Evolutionary conservation across 53 echinoderm and acorn worm genomes (phyloP), one percentile per base, ranked within the genome.

Genomic region (Mesocentrotus franciscanus): DNA sequence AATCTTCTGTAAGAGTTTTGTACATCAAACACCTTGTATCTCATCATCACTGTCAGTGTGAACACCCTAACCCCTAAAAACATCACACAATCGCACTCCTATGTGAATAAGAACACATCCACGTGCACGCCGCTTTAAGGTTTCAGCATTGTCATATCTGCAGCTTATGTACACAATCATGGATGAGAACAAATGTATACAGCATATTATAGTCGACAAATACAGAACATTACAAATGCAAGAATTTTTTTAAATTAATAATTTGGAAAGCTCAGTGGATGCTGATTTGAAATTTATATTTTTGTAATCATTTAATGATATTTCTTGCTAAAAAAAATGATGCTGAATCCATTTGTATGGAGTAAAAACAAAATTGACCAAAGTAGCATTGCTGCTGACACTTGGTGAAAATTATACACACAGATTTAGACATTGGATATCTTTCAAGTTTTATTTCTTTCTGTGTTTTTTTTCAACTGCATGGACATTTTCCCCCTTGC

Each of bases 401-500:
- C 11, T 14, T 32, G 75, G 33, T 76, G 15, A 16, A 64, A 64
- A 14, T 18, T 20, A n/a, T 0, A 26, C 26, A n/a, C 27, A 11
- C 72, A 72, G 26, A 81, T 39, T 6, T 20, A 36, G 20, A 81
- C 36, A 39, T 39, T 81, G n/a, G n/a, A 39, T 36, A 42, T 81
- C 42, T 81, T 81, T 0, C 18, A 62, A 62, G 15, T 39, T 42
- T 39, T 8, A 20, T 42, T 64, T 64, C 49, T 49, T 49, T 5
- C 3, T 49, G 49, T 49, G 0, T 5, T 76, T 24, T 24, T 91
- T 92, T 87, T 91, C 20, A n/a, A 58, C 20, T 56, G 78, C 24
- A 96, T 74, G 72, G 57, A 90, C 30, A 61, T 85, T 93, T 76
- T 58, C 79, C 27, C 49, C 34, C 39, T 32, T 84, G 83, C 85